Base-by-base conservation (phyloP, 2,113 vertebrate genomes). In the Gopherus evgoodei region DNA sequence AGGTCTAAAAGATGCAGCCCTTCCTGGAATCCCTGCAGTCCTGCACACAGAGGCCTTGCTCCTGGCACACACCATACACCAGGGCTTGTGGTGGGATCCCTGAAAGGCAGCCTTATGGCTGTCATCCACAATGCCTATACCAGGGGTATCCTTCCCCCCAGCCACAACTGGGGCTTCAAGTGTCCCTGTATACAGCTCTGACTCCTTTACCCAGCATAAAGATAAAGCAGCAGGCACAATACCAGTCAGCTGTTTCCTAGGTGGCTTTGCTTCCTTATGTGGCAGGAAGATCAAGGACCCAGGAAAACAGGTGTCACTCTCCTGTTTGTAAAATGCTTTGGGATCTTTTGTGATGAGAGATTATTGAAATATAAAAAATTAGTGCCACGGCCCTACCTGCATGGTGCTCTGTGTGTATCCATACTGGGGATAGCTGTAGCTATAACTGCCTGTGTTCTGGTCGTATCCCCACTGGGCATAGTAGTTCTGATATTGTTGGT, bases 391-490 rank as follows among this genome's bases (percentile, higher is more conserved):
- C 3, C 95, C 91, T 97, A 99, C 99, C 99, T 99, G 99, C 94
- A 98, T 98, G 38, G 98, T 95, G 90, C 98, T 99, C 97, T 99
- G 99, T 0, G 99, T 98, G 97, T 99, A 99, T 84, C 99, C 99
- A 1, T 99, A 99, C 96, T 99, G 99, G 2, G 98, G 99, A 2
- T 99, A 99, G 88, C 97, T 98, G 98, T 99, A 99, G 96, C 98
- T 99, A 84, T 99, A 99, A 86, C 97, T 98, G 59, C 96, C 98
- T 1, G 97, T 98, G 79, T 98, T 98, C 97, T 99, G 99, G 97
- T 99, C 99, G 2, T 99, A 99, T 90, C 99, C 98, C 99, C 99
- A 99, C 54, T 99, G 98, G 2, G 99, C 97, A 11, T 99, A 99
- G 96, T 99, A 99, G 85, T 97, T 99, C 79, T 99, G 98, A 44